These are phyloP conservation scores for Ischnura elegans DNA, from an alignment of 2,888 invertebrate species.

Conservation along the genomic window DNA sequence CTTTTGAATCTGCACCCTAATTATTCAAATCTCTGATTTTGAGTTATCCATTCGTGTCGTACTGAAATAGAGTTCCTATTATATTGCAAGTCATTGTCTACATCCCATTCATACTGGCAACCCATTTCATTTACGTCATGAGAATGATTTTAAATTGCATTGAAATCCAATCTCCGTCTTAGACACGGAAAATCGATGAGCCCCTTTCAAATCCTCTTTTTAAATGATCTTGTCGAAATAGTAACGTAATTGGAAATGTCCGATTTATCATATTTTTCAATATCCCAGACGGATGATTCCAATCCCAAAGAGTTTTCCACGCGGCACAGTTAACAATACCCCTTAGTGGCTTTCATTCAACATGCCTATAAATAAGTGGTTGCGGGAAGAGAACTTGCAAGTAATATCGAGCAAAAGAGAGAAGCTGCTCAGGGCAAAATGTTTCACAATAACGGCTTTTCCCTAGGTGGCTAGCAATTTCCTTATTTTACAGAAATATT, in stretches of 20 bases:
- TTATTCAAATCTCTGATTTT: no score
- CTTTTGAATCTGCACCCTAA: no score
- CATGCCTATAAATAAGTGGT: not conserved
- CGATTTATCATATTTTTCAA: not conserved
- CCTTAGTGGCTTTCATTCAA: not conserved
- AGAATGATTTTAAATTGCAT: no score
- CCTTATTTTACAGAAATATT: not conserved
- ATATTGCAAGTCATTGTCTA: no score
- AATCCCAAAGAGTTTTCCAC: not conserved
- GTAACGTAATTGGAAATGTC: not conserved
- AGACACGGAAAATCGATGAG: no score
- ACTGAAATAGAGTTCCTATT: no score
- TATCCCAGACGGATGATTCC: no score
- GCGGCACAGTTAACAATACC: not conserved
- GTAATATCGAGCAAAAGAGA: not conserved
- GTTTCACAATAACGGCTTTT: not conserved
- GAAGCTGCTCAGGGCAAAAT: not conserved
- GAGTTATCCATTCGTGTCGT: no score
- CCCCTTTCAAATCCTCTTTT: no score
- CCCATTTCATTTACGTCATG: no score
- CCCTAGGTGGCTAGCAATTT: not conserved
- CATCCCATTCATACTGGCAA: no score
- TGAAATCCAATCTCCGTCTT: no score
- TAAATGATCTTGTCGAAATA: not conserved
- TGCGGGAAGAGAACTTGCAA: not conserved